Base-by-base conservation (phyloP, 2,797 vertebrate genomes). In the Loriculus beryllinus region DNA sequence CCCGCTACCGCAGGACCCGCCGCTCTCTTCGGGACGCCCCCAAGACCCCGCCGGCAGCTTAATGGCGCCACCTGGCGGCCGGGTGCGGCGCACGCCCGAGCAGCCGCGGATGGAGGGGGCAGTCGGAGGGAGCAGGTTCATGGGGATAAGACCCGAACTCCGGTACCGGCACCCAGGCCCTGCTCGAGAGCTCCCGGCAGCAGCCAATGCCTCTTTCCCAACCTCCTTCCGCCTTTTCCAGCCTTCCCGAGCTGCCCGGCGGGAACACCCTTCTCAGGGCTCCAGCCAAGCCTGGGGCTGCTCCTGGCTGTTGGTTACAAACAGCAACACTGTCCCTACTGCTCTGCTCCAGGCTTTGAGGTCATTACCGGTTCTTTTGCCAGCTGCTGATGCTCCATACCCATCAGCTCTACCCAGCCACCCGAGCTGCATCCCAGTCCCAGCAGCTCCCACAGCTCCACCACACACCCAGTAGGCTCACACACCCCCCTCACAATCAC, bases 31-130 rank as follows among this genome's bases (percentile, higher is more conserved):
- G 54, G 21, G n/a, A 33, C 21, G 21, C 40, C 39, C 54, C 52
- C 12, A 19, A 14, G 65, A 5, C 16, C 42, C 43, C 43, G 10
- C 26, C 43, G 14, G 37, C 28, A 25, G 60, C 39, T 20, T 11
- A 21, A 9, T 54, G 39, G 77, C 52, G 88, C 88, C 96, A 90
- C 77, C 97, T 96, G 94, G 90, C 68, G 97, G 92, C 6, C 54
- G 4, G 0, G 0, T 10, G 2, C 9, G 7, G 71, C 26, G 13
- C 42, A 39, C 7, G 5, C 23, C 28, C 11, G 2, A 22, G 40
- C 33, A 7, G 23, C 9, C 7, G 19, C 26, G 25, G 22, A 7
- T 10, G n/a, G n/a, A n/a, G 20, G 14, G 21, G 29, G 54, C 37
- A 23, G 7, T 12, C 54, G 7, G 22, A 3, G 15, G 40, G 16